Evolutionary conservation across 2,113 vertebrate species (phyloP), one percentile per base, ranked within the genome.

Genomic region (Anguilla japonica): DNA sequence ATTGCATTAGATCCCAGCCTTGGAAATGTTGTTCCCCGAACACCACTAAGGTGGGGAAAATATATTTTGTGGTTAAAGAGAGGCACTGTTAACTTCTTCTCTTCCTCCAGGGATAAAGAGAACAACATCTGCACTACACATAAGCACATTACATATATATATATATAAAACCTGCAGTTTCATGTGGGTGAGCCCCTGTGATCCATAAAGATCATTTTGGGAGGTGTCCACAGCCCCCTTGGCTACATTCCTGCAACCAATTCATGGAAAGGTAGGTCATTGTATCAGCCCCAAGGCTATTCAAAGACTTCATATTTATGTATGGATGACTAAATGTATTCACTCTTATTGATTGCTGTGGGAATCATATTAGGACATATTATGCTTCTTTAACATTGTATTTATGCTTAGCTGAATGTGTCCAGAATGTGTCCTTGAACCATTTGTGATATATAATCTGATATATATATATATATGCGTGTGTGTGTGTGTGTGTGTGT

Each of bases 1-100:
- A 39, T 85, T 85, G 53, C 50, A 80, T 85, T 85, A 80, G 20
- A 39, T 53, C 22, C 75, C 46, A 39, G 14, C 34, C 29, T 29
- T 3, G 34, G 75, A 26, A 0, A 2, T 15, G 29, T 41, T 9
- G 39, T 40, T 13, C 60, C 56, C 20, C 34, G 16, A 84, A 85
- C 39, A 41, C 34, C 16, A 40, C 46, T 53, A 82, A 56, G 43
- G 34, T 22, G 50, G 11, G n/a, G n/a, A 34, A 46, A 50, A 29
- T 53, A 53, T 53, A 34, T 82, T 82, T 82, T 22, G 43, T 53
- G 26, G 46, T 34, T 75, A 75, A n/a, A 29, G 71, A n/a, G n/a
- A 2, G n/a, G 26, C 26, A n/a, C 43, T 82, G 22, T 82, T 82
- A n/a, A 34, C 22, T 9, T 34, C 81, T 53, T 50, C 41, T 8